Base-by-base conservation (phyloP, 2,888 invertebrate species). In the Agriotes lineatus region DNA sequence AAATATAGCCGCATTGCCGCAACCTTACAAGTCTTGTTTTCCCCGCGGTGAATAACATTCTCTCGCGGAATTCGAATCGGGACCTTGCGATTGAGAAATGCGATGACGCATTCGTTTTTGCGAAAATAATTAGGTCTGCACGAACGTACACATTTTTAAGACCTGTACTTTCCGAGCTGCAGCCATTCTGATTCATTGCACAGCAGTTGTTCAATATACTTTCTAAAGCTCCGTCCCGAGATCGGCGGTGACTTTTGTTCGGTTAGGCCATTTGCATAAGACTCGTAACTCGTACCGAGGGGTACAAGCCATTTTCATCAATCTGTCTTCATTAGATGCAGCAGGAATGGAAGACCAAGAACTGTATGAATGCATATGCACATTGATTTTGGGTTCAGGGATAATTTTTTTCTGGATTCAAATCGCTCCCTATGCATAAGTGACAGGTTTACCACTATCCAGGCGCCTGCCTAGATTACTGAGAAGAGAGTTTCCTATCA, bases 51-150 rank as follows among this genome's bases (percentile, higher is more conserved):
- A 48, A 58, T 60, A 59, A 68, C 58, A 63, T 60, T 68, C 62
- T 68, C 63, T 67, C 63, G 59, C 56, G 61, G 56, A 52, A 63
- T 67, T 63, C 12, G 33, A 68, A 68, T 63, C 42, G 39, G 67
- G 50, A 63, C 50, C 58, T 62, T 52, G 60, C 22, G 67, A 67
- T 67, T 62, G 48, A 50, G 62, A 62, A 62, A 67, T 62, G 45
- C 33, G 61, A 16, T 62, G 62, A 68, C 67, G 67, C 58, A 68
- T 63, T 52, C 58, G 57, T 33, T 45, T 56, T 61, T 37, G 52
- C 50, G 19, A 67, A 67, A 50, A 62, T 67, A 67, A 50, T 61
- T 56, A 44, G 42, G 37, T 57, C 57, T 48, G 50, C 50, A 35
- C 52, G 61, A 61, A 52, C 35, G 48, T 50, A 22, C 50, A 61